Percentiles rank a stretch among this genome's conserved stretches.
phyloP scores from a whole-genome alignment of 2,113 vertebrate genomes.

The Dromas ardeola region DNA sequence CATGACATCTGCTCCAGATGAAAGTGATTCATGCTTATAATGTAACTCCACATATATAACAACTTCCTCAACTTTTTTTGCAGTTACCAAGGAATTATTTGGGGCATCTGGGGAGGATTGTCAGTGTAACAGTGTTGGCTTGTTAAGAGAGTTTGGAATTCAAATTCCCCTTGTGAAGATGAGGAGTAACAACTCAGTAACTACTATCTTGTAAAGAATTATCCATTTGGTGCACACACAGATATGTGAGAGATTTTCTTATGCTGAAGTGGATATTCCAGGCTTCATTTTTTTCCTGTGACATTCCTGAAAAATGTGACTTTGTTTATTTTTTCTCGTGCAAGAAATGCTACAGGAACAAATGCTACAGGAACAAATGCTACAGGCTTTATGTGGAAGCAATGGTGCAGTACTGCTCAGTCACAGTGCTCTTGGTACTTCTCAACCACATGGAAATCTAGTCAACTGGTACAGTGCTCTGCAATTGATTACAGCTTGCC shows the following conservation, averaged over 20 bases:
- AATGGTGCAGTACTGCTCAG: not conserved
- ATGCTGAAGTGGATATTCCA: not conserved
- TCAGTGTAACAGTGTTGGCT: not conserved
- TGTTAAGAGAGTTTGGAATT: not conserved
- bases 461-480: not conserved
- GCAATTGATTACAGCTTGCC: not conserved
- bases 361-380: not conserved
- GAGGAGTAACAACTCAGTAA: not conserved
- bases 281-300: not conserved
- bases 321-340: not conserved
- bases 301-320: not conserved
- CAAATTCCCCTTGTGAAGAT: not conserved
- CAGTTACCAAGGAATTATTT: conserved; percentile 27
- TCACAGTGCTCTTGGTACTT: not conserved
- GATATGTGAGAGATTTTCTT: not conserved
- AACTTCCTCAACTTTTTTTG: conserved; percentile 26
- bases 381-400: not conserved
- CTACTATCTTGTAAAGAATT: not conserved
- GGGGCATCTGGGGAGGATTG: not conserved
- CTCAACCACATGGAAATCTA: not conserved
- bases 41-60: conserved; percentile 19
- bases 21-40: not conserved
- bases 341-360: not conserved
- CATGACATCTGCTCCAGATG: conserved; percentile 49
- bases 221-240: not conserved